Conservation (phyloP, 1,140 invertebrate genomes). For the Papilio helenus region DNA sequence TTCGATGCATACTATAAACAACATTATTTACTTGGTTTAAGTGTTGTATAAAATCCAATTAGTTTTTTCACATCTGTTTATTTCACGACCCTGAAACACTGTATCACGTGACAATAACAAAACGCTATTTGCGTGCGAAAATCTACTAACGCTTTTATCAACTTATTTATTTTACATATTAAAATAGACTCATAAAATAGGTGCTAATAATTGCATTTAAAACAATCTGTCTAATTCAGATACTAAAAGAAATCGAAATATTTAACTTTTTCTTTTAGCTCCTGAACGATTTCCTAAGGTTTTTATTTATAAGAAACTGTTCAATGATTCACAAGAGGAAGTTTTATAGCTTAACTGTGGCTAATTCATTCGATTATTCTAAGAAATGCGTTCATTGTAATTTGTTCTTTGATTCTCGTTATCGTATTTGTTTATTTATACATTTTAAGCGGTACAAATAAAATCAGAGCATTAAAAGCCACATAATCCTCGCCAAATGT, state of each 20-base stretch:
- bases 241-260: background rate
- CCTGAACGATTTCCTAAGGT: background rate
- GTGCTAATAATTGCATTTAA: background rate
- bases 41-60: slow-evolving; percentile 20
- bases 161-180: background rate
- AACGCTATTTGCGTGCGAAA: slow-evolving; percentile 31
- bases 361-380: slow-evolving; percentile 6
- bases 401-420: background rate
- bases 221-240: background rate
- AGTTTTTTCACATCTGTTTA: slow-evolving; percentile 54
- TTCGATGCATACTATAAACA: background rate
- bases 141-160: background rate
- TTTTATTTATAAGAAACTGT: background rate
- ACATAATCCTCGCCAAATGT: background rate
- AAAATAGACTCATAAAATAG: background rate
- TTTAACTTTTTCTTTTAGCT: background rate
- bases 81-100: slow-evolving; percentile 54
- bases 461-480: background rate
- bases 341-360: background rate
- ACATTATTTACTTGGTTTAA: background rate
- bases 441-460: background rate
- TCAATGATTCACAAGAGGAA: slow-evolving; percentile 11
- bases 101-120: slow-evolving; percentile 63
- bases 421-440: background rate
- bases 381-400: background rate